Base-by-base conservation (phyloP, 64 coral and sea anemone genomes). In the Exaiptasia diaphana region DNA sequence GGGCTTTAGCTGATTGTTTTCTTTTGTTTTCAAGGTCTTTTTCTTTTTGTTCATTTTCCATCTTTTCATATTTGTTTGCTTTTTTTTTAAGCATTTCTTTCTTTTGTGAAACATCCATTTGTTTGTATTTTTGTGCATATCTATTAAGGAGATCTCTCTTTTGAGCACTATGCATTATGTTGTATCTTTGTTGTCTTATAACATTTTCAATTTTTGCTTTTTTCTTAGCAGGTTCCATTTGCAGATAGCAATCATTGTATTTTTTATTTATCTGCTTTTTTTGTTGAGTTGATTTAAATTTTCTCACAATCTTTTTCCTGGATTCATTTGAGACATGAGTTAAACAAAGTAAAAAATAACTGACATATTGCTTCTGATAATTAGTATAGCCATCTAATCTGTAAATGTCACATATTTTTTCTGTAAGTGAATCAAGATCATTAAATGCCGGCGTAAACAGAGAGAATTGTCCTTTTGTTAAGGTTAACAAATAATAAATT, bases 341-440 rank as follows among this genome's bases (percentile, higher is more conserved):
- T 50, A 41, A 85, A 65, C 69, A 85, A 64, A 74, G 37, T 85
- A 85, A 85, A 85, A 36, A 85, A 64, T 85, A 83, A 72, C 64
- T 74, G 22, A 85, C 44, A 75, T 85, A 58, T 60, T 73, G 68
- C 46, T 85, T 59, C 62, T 48, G 53, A 74, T 74, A 45, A 75
- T 34, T 75, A 50, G 70, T 74, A 85, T 36, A 49, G 55, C 74
- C 69, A 74, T 87, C 83, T 87, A 60, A 57, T 58, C 73, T 76
- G 53, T 86, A 76, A 74, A 86, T 76, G 48, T 77, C 57, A 76
- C 54, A 37, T 28, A 76, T 67, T 64, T 23, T 85, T 56, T 85
- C 62, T 74, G 75, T 67, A 75, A 86, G 82, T 52, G 53, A 72
- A 27, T 86, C 56, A 86, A 86, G n/a, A 17, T 48, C 48, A 86